Base-by-base conservation (phyloP, 2,797 vertebrate genomes). In the Tauraco hartlaubi region DNA sequence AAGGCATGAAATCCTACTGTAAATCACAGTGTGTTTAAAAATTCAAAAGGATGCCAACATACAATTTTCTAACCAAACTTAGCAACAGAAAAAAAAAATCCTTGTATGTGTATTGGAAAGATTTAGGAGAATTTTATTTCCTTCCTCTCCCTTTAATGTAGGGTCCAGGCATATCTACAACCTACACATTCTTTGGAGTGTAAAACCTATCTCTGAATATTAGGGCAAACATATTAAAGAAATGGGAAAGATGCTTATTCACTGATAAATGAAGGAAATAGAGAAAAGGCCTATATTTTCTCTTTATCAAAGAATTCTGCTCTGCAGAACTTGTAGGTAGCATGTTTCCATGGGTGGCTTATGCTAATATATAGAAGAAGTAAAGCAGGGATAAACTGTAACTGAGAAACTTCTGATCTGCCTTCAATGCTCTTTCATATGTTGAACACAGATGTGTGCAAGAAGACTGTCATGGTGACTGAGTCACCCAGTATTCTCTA, bases 11-110 rank as follows among this genome's bases (percentile, higher is more conserved):
- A 88, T 43, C 4, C 51, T 94, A 74, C 35, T 90, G 92, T 33
- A 80, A 92, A 41, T 92, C 56, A n/a, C 62, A 83, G 25, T 52
- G 31, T 9, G 41, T 63, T 54, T 82, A 84, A 79, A 95, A 92
- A 76, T 79, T 59, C n/a, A 66, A 74, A 83, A 77, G 66, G 31
- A 81, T 66, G 55, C 5, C 52, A 91, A 77, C 35, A 15, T 56
- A 20, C 23, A 71, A 43, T 91, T 94, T 89, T 92, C 78, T 67
- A 93, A 86, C 63, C 87, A 92, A 88, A 44, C 25, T 78, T 92
- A 48, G 11, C 20, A 67, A 12, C 15, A 51, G 56, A 3, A 19
- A 61, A 9, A 51, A 13, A 2, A 0, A 1, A 1, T 0, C 23
- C 6, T 16, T 39, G 2, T 23, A 25, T 18, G 18, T 54, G 11